These are phyloP conservation scores for Syrista parreyssii DNA, from an alignment of 2,888 invertebrate genomes.

Conservation along the genomic window DNA sequence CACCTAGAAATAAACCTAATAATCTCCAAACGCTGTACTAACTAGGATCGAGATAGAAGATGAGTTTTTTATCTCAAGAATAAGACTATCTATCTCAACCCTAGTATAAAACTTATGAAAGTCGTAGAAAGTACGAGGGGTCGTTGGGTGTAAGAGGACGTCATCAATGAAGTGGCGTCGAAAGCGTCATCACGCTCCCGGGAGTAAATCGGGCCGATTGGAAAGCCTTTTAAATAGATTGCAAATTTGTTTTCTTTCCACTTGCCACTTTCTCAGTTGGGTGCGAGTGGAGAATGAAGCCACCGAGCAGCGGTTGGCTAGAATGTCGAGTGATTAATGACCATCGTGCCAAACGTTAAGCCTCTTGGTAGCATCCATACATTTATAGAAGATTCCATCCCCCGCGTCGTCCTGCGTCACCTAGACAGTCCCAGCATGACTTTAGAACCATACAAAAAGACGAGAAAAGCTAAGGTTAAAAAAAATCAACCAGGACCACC, in stretches of 20 bases:
- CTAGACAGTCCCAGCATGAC: background rate
- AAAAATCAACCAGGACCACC: background rate
- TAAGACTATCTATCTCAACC: background rate
- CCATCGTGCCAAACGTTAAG: slow-evolving; percentile 47
- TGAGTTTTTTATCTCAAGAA: background rate
- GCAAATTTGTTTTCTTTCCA: slow-evolving; percentile 48
- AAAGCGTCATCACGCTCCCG: slow-evolving; percentile 4
- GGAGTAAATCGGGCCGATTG: slow-evolving; percentile 45
- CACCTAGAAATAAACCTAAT: background rate
- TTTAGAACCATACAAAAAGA: background rate
- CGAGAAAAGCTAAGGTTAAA: background rate
- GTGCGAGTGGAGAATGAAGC: slow-evolving; percentile 40
- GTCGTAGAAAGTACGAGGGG: background rate
- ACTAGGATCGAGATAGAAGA: background rate
- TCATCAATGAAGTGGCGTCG: slow-evolving; percentile 17
- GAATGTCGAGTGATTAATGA: slow-evolving; percentile 59
- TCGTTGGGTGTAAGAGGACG: background rate
- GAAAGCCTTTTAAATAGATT: slow-evolving; percentile 55
- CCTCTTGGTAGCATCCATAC: slow-evolving; percentile 37
- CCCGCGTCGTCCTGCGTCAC: background rate
- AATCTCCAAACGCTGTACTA: background rate
- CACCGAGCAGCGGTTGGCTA: slow-evolving; percentile 32
- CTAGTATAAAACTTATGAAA: background rate
- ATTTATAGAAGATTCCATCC: background rate
- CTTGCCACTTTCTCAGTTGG: slow-evolving; percentile 22